Base-by-base conservation (phyloP, 2,797 vertebrate species). In the Phoeniculus purpureus region DNA sequence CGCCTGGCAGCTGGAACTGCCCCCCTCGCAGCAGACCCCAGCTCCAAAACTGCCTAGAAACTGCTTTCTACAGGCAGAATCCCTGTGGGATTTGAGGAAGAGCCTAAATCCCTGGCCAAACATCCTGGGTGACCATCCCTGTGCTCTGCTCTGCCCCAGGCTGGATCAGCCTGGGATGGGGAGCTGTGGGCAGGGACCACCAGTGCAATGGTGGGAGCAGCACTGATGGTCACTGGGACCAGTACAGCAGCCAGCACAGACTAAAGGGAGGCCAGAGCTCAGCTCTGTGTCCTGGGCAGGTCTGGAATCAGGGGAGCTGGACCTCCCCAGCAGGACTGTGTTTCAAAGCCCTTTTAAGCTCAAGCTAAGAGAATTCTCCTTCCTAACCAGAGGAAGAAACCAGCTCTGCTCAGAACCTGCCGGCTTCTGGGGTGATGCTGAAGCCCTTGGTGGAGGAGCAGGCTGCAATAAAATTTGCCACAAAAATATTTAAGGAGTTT, bases 281-380 rank as follows among this genome's bases (percentile, higher is more conserved):
- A 71, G 66, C 59, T 15, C 19, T 9, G 32, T 29, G 22, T 76
- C 65, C 75, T 15, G 45, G 25, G 15, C 55, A 21, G 60, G 40
- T 45, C 77, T 48, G 15, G 75, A 43, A 43, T 54, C 2, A 0
- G 15, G 8, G 13, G 31, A 84, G 75, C 80, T 1, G 3, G 22
- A 80, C 50, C 65, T 84, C 54, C 71, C 12, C 37, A 37, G 75
- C 65, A 59, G 55, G 67, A 62, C 51, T 37, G 17, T 68, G 51
- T 68, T 78, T 74, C 77, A 81, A 82, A 89, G 81, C 77, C 40
- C 61, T 73, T 77, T 67, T 32, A 64, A 80, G 60, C 61, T 54
- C 0, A 0, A 58, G 16, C 50, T 54, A 16, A 59, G 77, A 67
- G 65, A 72, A 50, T 48, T 81, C 31, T 71, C 60, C 59, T 62